Evolutionary conservation across 2,888 invertebrate species (phyloP), one percentile per base, ranked within the genome.

Genomic region (Sarcophaga caerulescens): DNA sequence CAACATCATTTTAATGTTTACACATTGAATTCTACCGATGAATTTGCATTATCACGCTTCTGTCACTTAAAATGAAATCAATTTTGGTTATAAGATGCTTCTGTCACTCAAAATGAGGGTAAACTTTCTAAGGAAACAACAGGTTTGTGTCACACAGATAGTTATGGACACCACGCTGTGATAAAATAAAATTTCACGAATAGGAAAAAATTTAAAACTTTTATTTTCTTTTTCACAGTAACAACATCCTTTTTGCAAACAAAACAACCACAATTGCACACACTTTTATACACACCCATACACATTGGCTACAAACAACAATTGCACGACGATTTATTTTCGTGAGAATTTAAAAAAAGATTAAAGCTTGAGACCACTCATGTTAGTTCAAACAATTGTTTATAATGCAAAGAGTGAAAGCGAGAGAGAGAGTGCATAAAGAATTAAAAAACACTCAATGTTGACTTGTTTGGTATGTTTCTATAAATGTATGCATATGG

Each of bases 391-490:
- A 52, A 52, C 52, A 17, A 14, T 47, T 14, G 14, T 47, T 47
- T 47, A 14, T 14, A 47, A 14, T 14, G 47, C 4, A 11, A 47
- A 47, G 52, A 14, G 4, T 0, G 12, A 52, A 52, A 47, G 14
- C 1, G 14, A 47, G 62, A 21, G 21, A 63, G 12, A 11, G 11
- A 63, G 10, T 10, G 66, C 25, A 65, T 17, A n/a, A 17, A 35
- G 17, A 35, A 25, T 25, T 23, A 23, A 23, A 66, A 66, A 19
- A 66, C n/a, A 60, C 60, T 19, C 35, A 8, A 11, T 66, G 66
- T 66, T 66, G 44, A 44, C 66, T 44, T 66, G 45, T 2, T 66
- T 52, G 52, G n/a, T 66, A 11, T 44, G 19, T 66, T 66, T 66
- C 2, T 44, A 4, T 44, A 65, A 63, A 63, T 63, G 23, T 25